Conservation (phyloP, 2,888 invertebrate species). For the Caenorhabditis virilis region DNA sequence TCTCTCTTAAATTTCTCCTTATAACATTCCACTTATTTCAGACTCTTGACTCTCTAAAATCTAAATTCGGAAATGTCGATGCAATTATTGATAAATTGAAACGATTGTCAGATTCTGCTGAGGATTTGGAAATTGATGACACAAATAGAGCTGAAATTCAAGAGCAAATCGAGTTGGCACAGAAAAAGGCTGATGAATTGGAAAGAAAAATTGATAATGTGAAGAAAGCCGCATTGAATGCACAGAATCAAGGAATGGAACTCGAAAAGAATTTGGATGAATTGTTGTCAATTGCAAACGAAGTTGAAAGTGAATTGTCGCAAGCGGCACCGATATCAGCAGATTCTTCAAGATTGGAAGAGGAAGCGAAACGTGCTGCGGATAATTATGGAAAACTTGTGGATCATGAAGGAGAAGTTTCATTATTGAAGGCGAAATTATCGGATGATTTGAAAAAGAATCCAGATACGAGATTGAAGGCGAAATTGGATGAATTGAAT, state of each 20-base stretch:
- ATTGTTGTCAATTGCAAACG: slow-evolving; percentile 22
- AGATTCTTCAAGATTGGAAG: slow-evolving; percentile 80
- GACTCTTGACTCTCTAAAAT: slow-evolving; percentile 26
- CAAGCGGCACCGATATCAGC: slow-evolving; percentile 78
- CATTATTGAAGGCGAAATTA: slow-evolving; percentile 71
- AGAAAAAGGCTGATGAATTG: slow-evolving; percentile 45
- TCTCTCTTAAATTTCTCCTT: too few species aligned
- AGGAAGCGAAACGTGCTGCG: slow-evolving; percentile 74
- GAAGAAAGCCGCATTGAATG: slow-evolving; percentile 43
- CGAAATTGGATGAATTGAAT: slow-evolving; percentile 86
- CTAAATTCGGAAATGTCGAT: slow-evolving; percentile 30
- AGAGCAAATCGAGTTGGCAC: slow-evolving; percentile 35
- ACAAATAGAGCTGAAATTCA: slow-evolving; percentile 43
- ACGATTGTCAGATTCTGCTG: slow-evolving; percentile 12
- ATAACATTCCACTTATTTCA: too few species aligned
- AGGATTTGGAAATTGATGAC: slow-evolving; percentile 39
- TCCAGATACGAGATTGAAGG: slow-evolving; percentile 74
- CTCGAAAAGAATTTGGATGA: slow-evolving; percentile 45
- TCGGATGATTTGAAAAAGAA: slow-evolving; percentile 59
- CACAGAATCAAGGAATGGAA: slow-evolving; percentile 41
- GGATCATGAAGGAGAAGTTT: slow-evolving; percentile 89
- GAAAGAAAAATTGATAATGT: slow-evolving; percentile 45
- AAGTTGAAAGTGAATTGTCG: slow-evolving; percentile 35
- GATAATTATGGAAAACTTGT: slow-evolving; percentile 87
- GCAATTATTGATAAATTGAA: slow-evolving; percentile 22